A percentile compares a stretch with the other conserved stretches of the same genome.
These are phyloP conservation scores for Euglossa dilemma DNA, from an alignment of 1,140 invertebrate species.

Conservation along the genomic window DNA sequence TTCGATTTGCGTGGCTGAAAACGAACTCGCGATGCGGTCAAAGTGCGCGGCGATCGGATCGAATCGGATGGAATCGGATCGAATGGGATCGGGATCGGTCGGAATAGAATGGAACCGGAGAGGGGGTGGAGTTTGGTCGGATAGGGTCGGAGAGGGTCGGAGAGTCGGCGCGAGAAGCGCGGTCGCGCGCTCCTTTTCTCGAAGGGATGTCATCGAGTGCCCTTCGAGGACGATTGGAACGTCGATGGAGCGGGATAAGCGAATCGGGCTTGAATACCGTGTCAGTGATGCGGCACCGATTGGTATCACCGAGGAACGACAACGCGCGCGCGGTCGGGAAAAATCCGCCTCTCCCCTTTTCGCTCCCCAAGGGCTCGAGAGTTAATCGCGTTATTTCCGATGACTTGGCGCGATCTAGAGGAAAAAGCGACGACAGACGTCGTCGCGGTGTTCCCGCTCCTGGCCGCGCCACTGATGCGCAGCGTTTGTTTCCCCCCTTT, in stretches of 20 bases:
- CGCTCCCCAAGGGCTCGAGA: slow-evolving; percentile 53
- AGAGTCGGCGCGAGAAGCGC: background rate
- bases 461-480: background rate
- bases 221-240: slow-evolving; percentile 48
- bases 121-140: too few species aligned
- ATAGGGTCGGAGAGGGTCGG: background rate
- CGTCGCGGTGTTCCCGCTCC: background rate
- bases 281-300: slow-evolving; percentile 54
- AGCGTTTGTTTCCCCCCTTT: background rate
- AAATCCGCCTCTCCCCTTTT: background rate
- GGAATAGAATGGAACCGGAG: background rate
- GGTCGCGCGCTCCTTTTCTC: slow-evolving; percentile 16
- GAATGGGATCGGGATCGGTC: slow-evolving; percentile 5
- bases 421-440: slow-evolving; percentile 22
- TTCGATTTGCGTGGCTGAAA: slow-evolving; percentile 27
- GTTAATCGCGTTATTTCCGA: slow-evolving; percentile 67
- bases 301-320: slow-evolving; percentile 35
- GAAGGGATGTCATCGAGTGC: slow-evolving; percentile 36
- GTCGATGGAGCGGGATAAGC: slow-evolving; percentile 45
- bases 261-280: slow-evolving; percentile 49
- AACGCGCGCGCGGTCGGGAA: slow-evolving; percentile 19
- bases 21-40: slow-evolving; percentile 5
- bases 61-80: background rate
- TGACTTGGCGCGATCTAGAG: slow-evolving; percentile 52
- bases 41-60: slow-evolving; percentile 9